phyloP scores from a whole-genome alignment of 2,888 invertebrate genomes.

The Anticlea derivata region DNA sequence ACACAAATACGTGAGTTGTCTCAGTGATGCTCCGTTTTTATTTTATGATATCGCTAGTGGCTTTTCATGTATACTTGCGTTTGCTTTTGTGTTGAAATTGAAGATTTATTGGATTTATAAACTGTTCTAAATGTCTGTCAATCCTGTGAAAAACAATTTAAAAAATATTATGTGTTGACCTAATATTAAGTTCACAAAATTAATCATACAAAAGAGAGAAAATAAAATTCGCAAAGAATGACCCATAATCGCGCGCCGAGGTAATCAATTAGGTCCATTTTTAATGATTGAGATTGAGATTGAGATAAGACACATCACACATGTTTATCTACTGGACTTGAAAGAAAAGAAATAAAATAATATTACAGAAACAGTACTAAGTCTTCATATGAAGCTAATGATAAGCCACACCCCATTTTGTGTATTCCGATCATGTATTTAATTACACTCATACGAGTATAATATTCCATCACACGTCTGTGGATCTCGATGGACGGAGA shows the following conservation, averaged over 20 bases:
- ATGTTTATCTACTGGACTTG: too few relatives aligned
- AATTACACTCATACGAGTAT: slow-evolving; percentile 47
- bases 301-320: neutral
- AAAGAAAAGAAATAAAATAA: neutral
- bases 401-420: slow-evolving; percentile 13
- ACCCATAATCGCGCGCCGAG: too few relatives aligned
- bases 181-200: too few relatives aligned
- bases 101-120: too few relatives aligned
- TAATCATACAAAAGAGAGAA: too few relatives aligned
- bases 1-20: slow-evolving; percentile 45
- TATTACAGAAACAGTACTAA: slow-evolving; percentile 3
- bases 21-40: slow-evolving; percentile 31
- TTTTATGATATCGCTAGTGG: slow-evolving; percentile 31
- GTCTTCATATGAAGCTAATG: neutral
- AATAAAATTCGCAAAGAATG: too few relatives aligned
- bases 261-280: too few relatives aligned
- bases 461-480: slow-evolving; percentile 43
- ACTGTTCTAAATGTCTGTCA: too few relatives aligned
- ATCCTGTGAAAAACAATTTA: too few relatives aligned
- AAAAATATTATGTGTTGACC: too few relatives aligned
- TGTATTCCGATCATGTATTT: slow-evolving; percentile 52
- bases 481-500: slow-evolving; percentile 25
- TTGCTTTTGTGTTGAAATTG: neutral
- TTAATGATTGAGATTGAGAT: neutral
- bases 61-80: slow-evolving; percentile 14